phyloP scores from a whole-genome alignment of 1,140 invertebrate species.

The Calosoma granatense region DNA sequence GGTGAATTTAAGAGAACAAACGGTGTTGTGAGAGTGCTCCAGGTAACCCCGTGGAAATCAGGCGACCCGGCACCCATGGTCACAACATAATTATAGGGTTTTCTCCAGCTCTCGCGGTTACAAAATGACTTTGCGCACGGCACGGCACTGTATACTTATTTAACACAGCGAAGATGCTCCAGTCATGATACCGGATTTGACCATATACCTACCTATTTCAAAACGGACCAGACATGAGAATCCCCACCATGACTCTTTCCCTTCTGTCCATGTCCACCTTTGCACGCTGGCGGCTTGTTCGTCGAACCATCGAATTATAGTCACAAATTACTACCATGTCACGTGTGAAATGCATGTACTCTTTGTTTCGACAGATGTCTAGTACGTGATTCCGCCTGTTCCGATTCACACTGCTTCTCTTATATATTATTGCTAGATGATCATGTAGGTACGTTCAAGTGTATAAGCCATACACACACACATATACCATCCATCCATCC shows the following conservation, averaged over 20 bases:
- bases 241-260: background rate
- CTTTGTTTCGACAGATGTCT: constrained; percentile 8
- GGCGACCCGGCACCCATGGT: background rate
- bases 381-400: background rate
- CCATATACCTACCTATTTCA: constrained; percentile 2
- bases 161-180: constrained; percentile 2
- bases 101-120: background rate
- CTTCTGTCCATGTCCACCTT: background rate
- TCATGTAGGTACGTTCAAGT: too few relatives aligned
- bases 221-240: background rate
- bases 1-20: too few relatives aligned
- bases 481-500: too few relatives aligned
- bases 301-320: constrained; percentile 4
- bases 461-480: too few relatives aligned
- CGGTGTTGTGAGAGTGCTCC: too few relatives aligned
- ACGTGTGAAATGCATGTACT: constrained; percentile 5
- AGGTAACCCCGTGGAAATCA: background rate
- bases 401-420: background rate
- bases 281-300: background rate
- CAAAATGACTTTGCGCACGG: background rate
- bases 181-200: background rate
- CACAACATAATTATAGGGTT: constrained; percentile 5
- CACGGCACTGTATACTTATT: background rate
- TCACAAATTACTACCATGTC: constrained; percentile 8
- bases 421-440: too few relatives aligned